A percentile compares a stretch with the other conserved stretches of the same genome.
Conservation (phyloP, 2,888 invertebrate species). For the Sarcophaga caerulescens region DNA sequence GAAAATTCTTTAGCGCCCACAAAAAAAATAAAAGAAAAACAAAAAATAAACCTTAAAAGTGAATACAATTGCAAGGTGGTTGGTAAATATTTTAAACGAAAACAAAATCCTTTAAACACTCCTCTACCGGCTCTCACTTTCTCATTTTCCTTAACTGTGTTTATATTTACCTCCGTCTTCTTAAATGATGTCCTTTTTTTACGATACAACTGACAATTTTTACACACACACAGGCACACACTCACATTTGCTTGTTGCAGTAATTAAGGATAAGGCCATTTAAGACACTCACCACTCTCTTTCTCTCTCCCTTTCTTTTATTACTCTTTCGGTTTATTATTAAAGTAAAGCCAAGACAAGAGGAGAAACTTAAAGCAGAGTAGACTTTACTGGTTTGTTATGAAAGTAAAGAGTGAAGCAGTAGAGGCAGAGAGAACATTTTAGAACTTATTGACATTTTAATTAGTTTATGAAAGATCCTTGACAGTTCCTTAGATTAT, state of each 20-base stretch:
- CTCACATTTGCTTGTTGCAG: neutral
- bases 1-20: neutral
- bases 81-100: neutral
- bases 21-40: too few relatives aligned
- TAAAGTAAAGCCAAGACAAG: neutral
- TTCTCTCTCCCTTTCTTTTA: neutral
- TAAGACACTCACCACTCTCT: neutral
- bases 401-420: neutral
- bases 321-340: neutral
- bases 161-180: neutral
- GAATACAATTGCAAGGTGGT: neutral
- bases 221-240: neutral
- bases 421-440: neutral
- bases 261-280: conserved; percentile 1
- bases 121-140: too few relatives aligned
- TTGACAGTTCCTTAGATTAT: neutral
- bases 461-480: neutral
- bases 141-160: too few relatives aligned
- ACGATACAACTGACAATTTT: neutral
- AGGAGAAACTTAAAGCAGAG: too few relatives aligned
- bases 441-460: neutral
- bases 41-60: neutral
- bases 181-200: neutral
- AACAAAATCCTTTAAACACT: neutral
- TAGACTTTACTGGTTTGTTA: neutral